These are phyloP conservation scores for Serranus cabrilla DNA, from an alignment of 2,797 vertebrate genomes.

Conservation along the genomic window DNA sequence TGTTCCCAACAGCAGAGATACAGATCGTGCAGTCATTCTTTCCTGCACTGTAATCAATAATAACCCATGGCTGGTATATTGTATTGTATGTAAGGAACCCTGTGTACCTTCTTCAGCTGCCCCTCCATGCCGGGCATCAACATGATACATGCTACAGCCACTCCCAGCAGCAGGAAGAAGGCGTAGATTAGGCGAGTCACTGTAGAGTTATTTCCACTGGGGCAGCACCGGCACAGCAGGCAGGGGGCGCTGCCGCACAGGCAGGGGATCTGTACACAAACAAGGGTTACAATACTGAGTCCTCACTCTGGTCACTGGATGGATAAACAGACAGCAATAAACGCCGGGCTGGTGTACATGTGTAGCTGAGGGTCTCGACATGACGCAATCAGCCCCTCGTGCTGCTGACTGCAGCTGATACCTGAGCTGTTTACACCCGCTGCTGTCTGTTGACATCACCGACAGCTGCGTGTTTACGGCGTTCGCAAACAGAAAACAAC, in stretches of 20 bases:
- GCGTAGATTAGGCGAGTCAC: slow-evolving; percentile 96
- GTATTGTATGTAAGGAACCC: background rate
- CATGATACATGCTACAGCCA: slow-evolving; percentile 95
- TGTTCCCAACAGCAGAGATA: background rate
- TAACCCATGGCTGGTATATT: background rate
- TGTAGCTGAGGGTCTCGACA: background rate
- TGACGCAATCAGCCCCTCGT: background rate
- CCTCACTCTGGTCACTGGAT: too few relatives aligned
- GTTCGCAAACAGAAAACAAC: too few relatives aligned
- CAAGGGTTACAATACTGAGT: background rate
- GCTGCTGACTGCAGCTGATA: background rate
- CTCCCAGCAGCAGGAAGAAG: slow-evolving; percentile 94
- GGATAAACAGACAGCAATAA: too few relatives aligned
- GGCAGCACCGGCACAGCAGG: slow-evolving; percentile 96
- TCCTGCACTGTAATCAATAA: background rate
- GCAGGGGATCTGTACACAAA: slow-evolving; percentile 90
- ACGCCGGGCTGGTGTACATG: too few relatives aligned
- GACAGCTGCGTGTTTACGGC: background rate
- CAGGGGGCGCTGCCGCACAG: slow-evolving; percentile 97
- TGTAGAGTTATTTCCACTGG: slow-evolving; percentile 97
- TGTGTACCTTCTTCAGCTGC: slow-evolving; percentile 95
- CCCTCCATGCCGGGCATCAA: slow-evolving; percentile 97
- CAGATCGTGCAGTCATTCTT: too few relatives aligned
- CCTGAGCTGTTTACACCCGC: background rate
- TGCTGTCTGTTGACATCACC: slow-evolving; percentile 14